Evolutionary conservation across 2,888 invertebrate species (phyloP), one percentile per base, ranked within the genome.

Genomic region (Lasioglossum vierecki): DNA sequence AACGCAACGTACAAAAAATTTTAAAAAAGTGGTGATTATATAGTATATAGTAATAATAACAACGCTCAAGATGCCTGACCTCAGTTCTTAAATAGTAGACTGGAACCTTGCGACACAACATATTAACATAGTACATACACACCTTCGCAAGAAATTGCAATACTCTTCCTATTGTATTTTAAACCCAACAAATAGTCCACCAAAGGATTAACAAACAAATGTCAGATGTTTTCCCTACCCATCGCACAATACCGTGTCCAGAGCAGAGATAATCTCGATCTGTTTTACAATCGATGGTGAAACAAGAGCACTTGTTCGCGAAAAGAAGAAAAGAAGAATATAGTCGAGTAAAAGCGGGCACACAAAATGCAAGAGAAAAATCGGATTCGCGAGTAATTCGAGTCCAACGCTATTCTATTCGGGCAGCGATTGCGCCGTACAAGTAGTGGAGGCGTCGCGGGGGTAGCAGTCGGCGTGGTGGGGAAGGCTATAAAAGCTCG

Each of bases 391-490:
- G 86, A 71, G 86, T 72, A 73, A 57, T 79, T 90, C 86, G 81
- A 81, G 49, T 82, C 88, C 87, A 77, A 73, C 86, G 85, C 92
- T 92, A 91, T 85, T 87, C 84, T 85, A 89, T 87, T 89, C 90
- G 88, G 84, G 92, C 91, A 91, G 92, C 93, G 93, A 92, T 92
- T 93, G 93, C 93, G 93, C 93, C 81, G 90, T 86, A 87, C 84
- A 84, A 85, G 83, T 80, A 88, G 89, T 84, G 90, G 87, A 79
- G 86, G 85, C 85, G 88, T 90, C 87, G 81, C 82, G 90, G 88
- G 86, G 88, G 86, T 88, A 84, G 79, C 41, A 83, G 85, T 85
- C 83, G 85, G 84, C 82, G 85, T 79, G 91, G 92, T 91, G 86
- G 92, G 89, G 87, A 72, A 88, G 84, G 84, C 87, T 94, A 93